These are phyloP conservation scores for Mus musculus DNA, from an alignment of 2,113 vertebrate genomes.

Conservation along the genomic window DNA sequence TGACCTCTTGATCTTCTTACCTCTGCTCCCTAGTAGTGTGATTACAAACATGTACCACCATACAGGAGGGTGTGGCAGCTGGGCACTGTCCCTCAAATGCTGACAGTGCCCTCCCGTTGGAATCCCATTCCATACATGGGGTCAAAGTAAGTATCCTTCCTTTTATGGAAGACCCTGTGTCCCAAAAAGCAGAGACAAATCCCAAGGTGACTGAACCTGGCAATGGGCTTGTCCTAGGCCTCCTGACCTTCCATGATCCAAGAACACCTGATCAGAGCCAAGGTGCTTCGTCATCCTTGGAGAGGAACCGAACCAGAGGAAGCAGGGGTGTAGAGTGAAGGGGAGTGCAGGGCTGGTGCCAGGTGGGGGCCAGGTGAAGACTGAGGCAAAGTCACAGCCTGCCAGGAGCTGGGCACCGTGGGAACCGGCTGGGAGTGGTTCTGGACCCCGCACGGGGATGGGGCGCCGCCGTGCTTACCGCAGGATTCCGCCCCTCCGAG, in stretches of 20 bases:
- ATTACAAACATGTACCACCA: neutral
- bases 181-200: neutral
- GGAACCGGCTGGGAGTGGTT: constrained; percentile 17
- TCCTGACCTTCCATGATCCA: neutral
- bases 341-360: neutral
- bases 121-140: neutral
- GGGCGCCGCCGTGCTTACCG: constrained; percentile 68
- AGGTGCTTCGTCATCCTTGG: neutral
- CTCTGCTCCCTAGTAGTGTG: neutral
- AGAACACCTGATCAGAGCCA: neutral
- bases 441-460: constrained; percentile 27
- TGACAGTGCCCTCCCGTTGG: neutral
- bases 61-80: neutral
- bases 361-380: neutral
- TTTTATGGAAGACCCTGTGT: neutral
- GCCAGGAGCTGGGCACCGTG: constrained; percentile 49
- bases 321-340: neutral
- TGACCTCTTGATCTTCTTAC: neutral
- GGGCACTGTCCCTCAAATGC: neutral
- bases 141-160: neutral
- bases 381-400: neutral
- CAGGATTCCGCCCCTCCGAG: constrained; percentile 62
- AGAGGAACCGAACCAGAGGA: constrained; percentile 50
- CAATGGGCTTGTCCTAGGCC: neutral
- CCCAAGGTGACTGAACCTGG: neutral